Base-by-base conservation (phyloP, 2,888 invertebrate species). In the Shargacucullia verbasci region DNA sequence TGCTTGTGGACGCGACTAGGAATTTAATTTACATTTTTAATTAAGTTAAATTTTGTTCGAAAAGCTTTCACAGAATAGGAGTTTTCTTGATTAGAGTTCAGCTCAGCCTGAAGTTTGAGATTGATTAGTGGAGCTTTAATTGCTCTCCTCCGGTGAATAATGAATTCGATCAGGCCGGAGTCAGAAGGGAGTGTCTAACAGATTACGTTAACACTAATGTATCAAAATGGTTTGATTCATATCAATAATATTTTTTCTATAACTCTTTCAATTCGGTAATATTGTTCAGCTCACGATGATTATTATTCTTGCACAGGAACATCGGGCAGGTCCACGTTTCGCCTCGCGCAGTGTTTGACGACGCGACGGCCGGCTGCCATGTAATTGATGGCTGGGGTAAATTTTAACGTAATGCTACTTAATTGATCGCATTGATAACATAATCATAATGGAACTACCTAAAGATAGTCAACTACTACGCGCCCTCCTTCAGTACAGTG, bases 11-110 rank as follows among this genome's bases (percentile, higher is more conserved):
- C 90, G 92, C 90, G 92, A 88, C 92, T 90, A 93, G 91, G 92
- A 94, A 94, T 94, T 93, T 92, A 91, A 94, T 94, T 94, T 94
- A 94, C 94, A 94, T 94, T 94, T 94, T 94, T 94, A 94, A 93
- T 94, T 94, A 94, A 92, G 92, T 94, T 92, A 93, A 92, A 93
- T 93, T 94, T 93, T 92, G 94, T 93, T 93, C 91, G 89, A 87
- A 92, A 92, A 93, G 92, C 93, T 93, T 92, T 94, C 91, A 92
- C 92, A 92, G 92, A 90, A 92, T 92, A 89, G 88, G 92, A 93
- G 92, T 93, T 93, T 93, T 93, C 93, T 94, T 94, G 93, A 94
- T 94, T 93, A 93, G 92, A 94, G 92, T 93, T 93, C 92, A 91
- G 91, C 88, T 89, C 87, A 87, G 88, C 85, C 86, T 91, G 88